Evolutionary conservation across 2,113 vertebrate genomes (phyloP).

Genomic region (Microcebus tavaratra): DNA sequence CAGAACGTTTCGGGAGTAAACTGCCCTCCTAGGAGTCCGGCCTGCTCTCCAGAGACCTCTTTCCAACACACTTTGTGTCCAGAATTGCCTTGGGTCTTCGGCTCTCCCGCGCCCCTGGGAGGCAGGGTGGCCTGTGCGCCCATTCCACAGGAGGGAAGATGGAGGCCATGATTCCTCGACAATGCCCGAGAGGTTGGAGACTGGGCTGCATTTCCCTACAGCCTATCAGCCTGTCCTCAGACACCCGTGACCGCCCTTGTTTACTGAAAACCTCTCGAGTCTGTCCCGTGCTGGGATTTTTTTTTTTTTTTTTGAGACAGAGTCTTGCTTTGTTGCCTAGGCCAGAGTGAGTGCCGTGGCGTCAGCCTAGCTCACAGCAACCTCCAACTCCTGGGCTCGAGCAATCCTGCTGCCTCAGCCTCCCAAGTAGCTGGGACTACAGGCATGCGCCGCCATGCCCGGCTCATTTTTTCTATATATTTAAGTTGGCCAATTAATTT

Average conservation of each 20-base stretch:
- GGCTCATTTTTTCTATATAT: too few species aligned
- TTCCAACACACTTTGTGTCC: background rate
- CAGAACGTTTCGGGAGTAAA: background rate
- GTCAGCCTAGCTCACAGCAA: too few species aligned
- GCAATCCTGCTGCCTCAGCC: too few species aligned
- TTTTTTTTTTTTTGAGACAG: too few species aligned
- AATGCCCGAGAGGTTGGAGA: background rate
- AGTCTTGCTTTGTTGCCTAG: too few species aligned
- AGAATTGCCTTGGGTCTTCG: background rate
- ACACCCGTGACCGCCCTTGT: background rate
- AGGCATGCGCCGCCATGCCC: too few species aligned
- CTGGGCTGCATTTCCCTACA: background rate
- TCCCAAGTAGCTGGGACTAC: too few species aligned
- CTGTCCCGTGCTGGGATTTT: background rate
- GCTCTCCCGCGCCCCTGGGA: background rate
- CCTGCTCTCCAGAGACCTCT: background rate
- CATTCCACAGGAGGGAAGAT: background rate
- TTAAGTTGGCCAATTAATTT: too few species aligned
- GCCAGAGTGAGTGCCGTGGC: too few species aligned
- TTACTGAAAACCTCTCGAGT: background rate
- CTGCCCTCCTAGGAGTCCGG: background rate
- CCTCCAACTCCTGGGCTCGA: too few species aligned
- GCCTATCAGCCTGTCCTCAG: background rate
- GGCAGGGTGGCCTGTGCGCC: background rate
- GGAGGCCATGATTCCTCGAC: background rate